A percentile compares a stretch with the other conserved stretches of the same genome.
Evolutionary conservation across 2,113 vertebrate species (phyloP).

Genomic region (Orycteropus afer): DNA sequence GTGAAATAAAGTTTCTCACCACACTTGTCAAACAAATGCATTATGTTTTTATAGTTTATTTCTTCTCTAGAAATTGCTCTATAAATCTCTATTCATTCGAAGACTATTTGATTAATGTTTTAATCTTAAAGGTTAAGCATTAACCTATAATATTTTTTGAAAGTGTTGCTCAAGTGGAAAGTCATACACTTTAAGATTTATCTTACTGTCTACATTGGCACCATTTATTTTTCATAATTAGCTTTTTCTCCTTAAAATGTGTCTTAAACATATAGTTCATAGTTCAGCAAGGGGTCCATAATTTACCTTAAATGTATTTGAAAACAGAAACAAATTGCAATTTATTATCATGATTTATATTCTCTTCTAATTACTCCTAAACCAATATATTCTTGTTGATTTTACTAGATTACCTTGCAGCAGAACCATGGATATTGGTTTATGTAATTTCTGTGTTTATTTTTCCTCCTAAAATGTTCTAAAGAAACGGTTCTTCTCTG

Average conservation of each 20-base stretch:
- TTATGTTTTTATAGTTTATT: slow-evolving; percentile 66
- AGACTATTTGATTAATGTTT: slow-evolving; percentile 76
- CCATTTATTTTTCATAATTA: slow-evolving; percentile 78
- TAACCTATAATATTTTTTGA: slow-evolving; percentile 65
- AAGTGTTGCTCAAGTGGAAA: slow-evolving; percentile 61
- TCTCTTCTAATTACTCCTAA: slow-evolving; percentile 59
- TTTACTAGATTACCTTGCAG: not conserved
- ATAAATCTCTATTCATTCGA: slow-evolving; percentile 67
- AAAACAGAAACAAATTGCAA: slow-evolving; percentile 63
- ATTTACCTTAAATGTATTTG: slow-evolving; percentile 67
- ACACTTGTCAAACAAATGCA: slow-evolving; percentile 35
- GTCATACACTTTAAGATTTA: slow-evolving; percentile 45
- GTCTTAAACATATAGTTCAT: slow-evolving; percentile 62
- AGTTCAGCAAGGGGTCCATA: slow-evolving; percentile 68
- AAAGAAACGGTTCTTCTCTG: not conserved
- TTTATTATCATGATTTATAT: slow-evolving; percentile 70
- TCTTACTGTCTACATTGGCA: slow-evolving; percentile 57
- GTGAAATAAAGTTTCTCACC: slow-evolving; percentile 61
- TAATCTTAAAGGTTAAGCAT: slow-evolving; percentile 73
- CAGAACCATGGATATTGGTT: not conserved
- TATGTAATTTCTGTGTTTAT: not conserved
- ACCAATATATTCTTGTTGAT: slow-evolving; percentile 15
- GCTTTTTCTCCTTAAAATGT: slow-evolving; percentile 76
- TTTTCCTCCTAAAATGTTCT: not conserved
- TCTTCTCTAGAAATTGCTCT: slow-evolving; percentile 59